These are phyloP conservation scores for Gopherus evgoodei DNA, from an alignment of 2,113 vertebrate genomes.

Conservation along the genomic window DNA sequence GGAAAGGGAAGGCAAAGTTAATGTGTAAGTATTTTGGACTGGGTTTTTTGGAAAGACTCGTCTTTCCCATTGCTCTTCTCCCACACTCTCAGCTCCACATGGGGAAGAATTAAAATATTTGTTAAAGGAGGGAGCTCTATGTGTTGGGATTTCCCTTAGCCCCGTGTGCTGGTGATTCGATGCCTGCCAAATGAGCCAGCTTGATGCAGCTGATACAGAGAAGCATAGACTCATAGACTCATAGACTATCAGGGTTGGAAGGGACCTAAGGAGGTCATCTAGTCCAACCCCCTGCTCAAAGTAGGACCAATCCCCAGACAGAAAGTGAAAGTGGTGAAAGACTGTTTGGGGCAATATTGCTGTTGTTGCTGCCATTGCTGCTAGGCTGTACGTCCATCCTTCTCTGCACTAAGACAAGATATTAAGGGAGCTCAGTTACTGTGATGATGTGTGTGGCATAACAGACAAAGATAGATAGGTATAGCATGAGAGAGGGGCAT, in stretches of 20 bases:
- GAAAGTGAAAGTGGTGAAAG: no score
- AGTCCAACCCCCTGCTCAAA: no score
- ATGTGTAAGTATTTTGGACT: not conserved
- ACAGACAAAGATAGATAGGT: not conserved
- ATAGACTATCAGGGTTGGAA: no score
- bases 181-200: not conserved
- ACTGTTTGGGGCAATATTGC: not conserved
- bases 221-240: no score
- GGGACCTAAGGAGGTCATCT: no score
- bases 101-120: not conserved
- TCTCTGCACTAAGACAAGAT: not conserved
- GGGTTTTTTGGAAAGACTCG: not conserved
- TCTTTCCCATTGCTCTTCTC: not conserved
- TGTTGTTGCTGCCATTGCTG: not conserved
- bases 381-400: not conserved
- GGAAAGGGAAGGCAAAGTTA: not conserved
- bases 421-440: not conserved
- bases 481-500: not conserved
- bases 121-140: not conserved
- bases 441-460: not conserved
- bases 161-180: not conserved
- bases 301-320: no score
- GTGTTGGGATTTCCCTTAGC: rapidly evolving
- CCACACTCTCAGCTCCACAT: not conserved
- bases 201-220: rapidly evolving